These are phyloP conservation scores for Trachymyrmex cornetzi DNA, from an alignment of 1,140 invertebrate species.

Conservation along the genomic window DNA sequence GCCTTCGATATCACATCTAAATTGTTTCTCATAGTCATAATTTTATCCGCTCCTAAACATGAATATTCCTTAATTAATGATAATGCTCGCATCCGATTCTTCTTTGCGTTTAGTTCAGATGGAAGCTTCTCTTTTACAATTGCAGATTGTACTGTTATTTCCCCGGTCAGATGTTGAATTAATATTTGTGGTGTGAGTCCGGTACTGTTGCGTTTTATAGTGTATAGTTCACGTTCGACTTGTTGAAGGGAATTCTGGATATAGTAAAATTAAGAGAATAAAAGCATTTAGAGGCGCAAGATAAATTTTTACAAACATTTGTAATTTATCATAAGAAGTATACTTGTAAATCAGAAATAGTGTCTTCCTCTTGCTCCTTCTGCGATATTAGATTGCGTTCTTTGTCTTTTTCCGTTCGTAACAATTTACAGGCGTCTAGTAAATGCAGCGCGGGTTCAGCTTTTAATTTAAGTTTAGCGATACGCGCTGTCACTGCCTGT, in stretches of 20 bases:
- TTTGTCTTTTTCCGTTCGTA: constrained; percentile 91
- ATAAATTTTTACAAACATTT: neutral
- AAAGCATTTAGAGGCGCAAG: neutral
- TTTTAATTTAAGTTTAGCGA: constrained; percentile 88
- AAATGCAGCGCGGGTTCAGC: constrained; percentile 82
- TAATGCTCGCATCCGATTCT: constrained; percentile 90
- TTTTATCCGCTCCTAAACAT: constrained; percentile 90
- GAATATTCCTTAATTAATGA: constrained; percentile 90
- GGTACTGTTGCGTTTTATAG: constrained; percentile 85
- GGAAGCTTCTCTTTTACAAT: constrained; percentile 93
- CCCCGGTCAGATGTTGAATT: constrained; percentile 92
- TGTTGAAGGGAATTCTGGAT: constrained; percentile 79
- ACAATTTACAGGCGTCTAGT: constrained; percentile 90
- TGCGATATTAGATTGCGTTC: constrained; percentile 89
- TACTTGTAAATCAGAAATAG: constrained; percentile 80
- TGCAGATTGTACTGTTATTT: constrained; percentile 89
- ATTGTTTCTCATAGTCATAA: constrained; percentile 87
- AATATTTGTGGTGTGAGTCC: constrained; percentile 86
- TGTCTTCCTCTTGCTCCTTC: constrained; percentile 81
- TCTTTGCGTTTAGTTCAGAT: constrained; percentile 89
- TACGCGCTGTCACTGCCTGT: constrained; percentile 82
- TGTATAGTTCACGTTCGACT: constrained; percentile 79
- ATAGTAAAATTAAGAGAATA: neutral
- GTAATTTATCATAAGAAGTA: constrained; percentile 22
- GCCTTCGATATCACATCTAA: constrained; percentile 79